phyloP scores from a whole-genome alignment of 2,888 invertebrate genomes.

The Orchestes rusci region DNA sequence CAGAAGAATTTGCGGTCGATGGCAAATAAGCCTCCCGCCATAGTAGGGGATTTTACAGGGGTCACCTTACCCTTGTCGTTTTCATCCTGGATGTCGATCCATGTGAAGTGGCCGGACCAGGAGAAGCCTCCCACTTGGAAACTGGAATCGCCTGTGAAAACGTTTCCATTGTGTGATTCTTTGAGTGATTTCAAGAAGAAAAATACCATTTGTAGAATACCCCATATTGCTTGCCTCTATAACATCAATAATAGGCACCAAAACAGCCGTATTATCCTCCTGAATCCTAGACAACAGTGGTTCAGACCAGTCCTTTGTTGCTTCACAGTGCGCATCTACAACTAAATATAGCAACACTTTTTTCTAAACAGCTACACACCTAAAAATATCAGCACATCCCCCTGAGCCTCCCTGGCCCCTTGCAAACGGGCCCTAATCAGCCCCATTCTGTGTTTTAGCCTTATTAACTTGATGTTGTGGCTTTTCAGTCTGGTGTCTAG shows the following conservation, averaged over 20 bases:
- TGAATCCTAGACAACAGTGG: conserved; percentile 82
- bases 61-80: conserved; percentile 55
- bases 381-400: conserved; percentile 76
- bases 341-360: conserved; percentile 2
- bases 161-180: neutral
- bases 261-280: conserved; percentile 68
- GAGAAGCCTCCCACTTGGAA: conserved; percentile 75
- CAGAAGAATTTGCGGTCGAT: conserved; percentile 90
- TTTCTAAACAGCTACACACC: conserved; percentile 39
- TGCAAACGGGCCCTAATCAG: conserved; percentile 84
- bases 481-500: conserved; percentile 62
- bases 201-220: conserved; percentile 56
- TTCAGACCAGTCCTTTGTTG: conserved; percentile 74
- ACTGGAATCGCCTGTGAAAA: conserved; percentile 37
- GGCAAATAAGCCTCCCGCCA: conserved; percentile 77
- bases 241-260: conserved; percentile 93
- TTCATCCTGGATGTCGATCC: conserved; percentile 70
- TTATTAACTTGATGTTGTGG: conserved; percentile 62
- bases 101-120: conserved; percentile 90
- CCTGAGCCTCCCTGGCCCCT: conserved; percentile 76
- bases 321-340: conserved; percentile 88
- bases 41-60: conserved; percentile 77
- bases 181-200: neutral
- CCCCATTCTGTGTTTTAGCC: conserved; percentile 70
- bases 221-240: conserved; percentile 75